Conservation (phyloP, 2,888 invertebrate genomes). For the Thyatira batis region DNA sequence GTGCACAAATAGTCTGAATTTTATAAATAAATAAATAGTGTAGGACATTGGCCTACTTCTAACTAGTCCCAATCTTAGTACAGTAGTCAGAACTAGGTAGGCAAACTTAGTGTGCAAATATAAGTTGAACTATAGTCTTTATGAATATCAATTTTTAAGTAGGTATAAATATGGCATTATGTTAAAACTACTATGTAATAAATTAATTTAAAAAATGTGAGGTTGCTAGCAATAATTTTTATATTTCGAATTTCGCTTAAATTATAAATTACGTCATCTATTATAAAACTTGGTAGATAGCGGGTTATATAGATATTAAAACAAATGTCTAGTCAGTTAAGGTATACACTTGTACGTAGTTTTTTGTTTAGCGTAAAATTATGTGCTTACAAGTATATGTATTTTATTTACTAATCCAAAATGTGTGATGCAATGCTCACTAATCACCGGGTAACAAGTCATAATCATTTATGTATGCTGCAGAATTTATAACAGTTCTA, state of each 20-base stretch:
- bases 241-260: background rate
- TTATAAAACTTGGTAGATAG: no score
- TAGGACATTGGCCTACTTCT: no score
- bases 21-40: no score
- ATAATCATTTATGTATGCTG: background rate
- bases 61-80: no score
- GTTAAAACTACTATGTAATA: background rate
- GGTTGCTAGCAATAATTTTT: background rate
- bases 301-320: background rate
- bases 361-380: constrained; percentile 1
- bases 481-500: background rate
- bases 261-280: background rate
- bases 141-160: background rate
- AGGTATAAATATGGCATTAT: background rate
- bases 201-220: background rate
- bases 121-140: background rate
- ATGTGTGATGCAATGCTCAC: background rate
- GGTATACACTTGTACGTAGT: background rate
- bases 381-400: background rate
- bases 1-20: no score
- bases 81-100: no score
- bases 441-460: background rate
- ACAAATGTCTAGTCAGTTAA: background rate
- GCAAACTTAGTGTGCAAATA: no score
- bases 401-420: constrained; percentile 1